phyloP scores from a whole-genome alignment of 2,797 vertebrate genomes.

The Myripristis jacobus region DNA sequence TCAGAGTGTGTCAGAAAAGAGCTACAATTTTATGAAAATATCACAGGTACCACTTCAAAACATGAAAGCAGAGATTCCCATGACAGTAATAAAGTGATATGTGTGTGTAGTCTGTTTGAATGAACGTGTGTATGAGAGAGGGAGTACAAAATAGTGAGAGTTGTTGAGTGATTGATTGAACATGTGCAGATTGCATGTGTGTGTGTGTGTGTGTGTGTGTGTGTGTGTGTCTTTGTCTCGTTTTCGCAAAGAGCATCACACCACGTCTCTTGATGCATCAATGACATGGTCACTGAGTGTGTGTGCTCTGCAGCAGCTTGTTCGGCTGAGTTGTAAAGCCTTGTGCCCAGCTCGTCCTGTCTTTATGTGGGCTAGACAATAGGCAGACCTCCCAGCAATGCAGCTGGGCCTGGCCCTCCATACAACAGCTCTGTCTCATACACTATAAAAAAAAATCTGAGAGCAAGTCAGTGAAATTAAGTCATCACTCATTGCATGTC shows the following conservation, averaged over 20 bases:
- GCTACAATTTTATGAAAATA: too few species aligned
- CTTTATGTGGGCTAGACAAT: constrained; percentile 88
- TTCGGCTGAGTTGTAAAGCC: constrained; percentile 85
- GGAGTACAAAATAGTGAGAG: too few species aligned
- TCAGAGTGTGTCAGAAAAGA: too few species aligned
- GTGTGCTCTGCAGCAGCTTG: constrained; percentile 77
- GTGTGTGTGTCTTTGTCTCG: constrained; percentile 74
- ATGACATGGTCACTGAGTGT: constrained; percentile 81
- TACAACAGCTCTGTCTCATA: constrained; percentile 77
- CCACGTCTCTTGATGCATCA: constrained; percentile 79
- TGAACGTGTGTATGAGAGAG: not conserved
- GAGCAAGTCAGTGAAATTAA: constrained; percentile 25
- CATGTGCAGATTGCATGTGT: constrained; percentile 19
- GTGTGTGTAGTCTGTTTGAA: not conserved
- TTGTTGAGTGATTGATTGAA: constrained; percentile 8
- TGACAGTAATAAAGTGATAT: not conserved
- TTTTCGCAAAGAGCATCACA: constrained; percentile 75
- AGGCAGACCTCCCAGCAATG: constrained; percentile 91
- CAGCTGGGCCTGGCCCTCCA: constrained; percentile 88
- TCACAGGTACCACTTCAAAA: too few species aligned
- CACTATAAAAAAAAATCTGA: constrained; percentile 73
- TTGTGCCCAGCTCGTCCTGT: constrained; percentile 81
- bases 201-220: constrained; percentile 12
- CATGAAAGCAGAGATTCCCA: too few species aligned
- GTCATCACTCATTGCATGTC: not conserved